A percentile compares a stretch with the other conserved stretches of the same genome.
These are phyloP conservation scores for Tupiocoris notatus DNA, from an alignment of 2,888 invertebrate genomes.

Conservation along the genomic window DNA sequence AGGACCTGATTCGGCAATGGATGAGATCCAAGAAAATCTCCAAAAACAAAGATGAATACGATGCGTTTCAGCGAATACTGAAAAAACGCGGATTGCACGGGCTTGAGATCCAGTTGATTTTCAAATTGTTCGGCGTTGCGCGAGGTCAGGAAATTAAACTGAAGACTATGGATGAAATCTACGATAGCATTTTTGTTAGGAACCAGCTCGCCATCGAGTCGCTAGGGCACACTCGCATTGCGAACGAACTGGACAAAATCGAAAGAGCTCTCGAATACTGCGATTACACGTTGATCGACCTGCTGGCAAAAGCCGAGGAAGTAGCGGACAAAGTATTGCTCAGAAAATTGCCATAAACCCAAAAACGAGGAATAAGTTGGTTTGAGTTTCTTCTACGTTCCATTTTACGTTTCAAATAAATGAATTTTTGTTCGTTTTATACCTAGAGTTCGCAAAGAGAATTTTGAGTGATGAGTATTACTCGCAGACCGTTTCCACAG, in stretches of 20 bases:
- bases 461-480: no score
- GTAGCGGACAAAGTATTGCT: slow-evolving; percentile 9
- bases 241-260: neutral
- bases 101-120: slow-evolving; percentile 7
- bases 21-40: neutral
- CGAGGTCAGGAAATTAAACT: neutral
- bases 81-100: neutral
- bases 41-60: slow-evolving; percentile 4
- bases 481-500: no score
- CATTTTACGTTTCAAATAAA: no score
- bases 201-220: slow-evolving; percentile 26
- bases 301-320: slow-evolving; percentile 19
- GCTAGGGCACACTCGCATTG: neutral
- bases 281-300: slow-evolving; percentile 7
- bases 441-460: no score
- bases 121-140: neutral
- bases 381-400: no score
- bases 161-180: slow-evolving; percentile 4
- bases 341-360: no score
- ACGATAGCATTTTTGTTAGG: neutral
- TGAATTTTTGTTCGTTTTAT: no score
- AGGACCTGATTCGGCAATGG: neutral
- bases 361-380: no score
- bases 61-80: neutral
- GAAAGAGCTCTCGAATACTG: neutral